Base-by-base conservation (phyloP, 2,888 invertebrate species). In the Erebia palarica region DNA sequence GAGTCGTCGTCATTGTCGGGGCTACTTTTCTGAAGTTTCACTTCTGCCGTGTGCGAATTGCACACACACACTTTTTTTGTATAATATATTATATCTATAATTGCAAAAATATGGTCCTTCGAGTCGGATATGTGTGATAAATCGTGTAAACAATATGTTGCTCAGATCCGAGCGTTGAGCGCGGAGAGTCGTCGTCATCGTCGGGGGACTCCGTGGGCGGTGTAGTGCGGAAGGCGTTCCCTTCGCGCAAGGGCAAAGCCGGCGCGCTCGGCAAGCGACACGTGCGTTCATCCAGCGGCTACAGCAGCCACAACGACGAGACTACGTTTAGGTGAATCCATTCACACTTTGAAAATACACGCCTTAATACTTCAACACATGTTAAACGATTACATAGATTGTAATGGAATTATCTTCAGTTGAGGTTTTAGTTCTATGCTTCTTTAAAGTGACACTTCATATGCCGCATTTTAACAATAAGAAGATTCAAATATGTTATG, bases 301-400 rank as follows among this genome's bases (percentile, higher is more conserved):
- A 97, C 86, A 96, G 96, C 78, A 96, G 96, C 89, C 96, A 97
- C 89, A 96, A 96, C 86, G 97, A 97, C 88, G 97, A 97, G 88
- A 97, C 97, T 73, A 96, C 97, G 69, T 97, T 97, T 94, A 96
- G 96, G 96, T 96, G 71, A 69, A 67, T 67, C 67, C 67, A 59
- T 36, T 51, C 59, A 67, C 58, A 67, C 67, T 67, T 67, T 67
- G 59, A 67, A 66, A 58, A 42, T 10, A 44, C 65, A 57, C 42
- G 36, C 18, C 13, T 42, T 36, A 36, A 49, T 21, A 58, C 57
- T 13, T 14, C 13, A 18, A n/a, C 2, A 61, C 61, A 61, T 47
- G 18, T 8, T 44, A 51, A n/a, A 8, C 51, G n/a, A 51, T 51
- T 8, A n/a, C 7, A 51, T 49, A 16, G 2, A 18, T 44, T 61